Percentiles rank a stretch among this genome's conserved stretches.
Evolutionary conservation across 1,140 invertebrate species (phyloP).

Genomic region (Drosophila watanabei): DNA sequence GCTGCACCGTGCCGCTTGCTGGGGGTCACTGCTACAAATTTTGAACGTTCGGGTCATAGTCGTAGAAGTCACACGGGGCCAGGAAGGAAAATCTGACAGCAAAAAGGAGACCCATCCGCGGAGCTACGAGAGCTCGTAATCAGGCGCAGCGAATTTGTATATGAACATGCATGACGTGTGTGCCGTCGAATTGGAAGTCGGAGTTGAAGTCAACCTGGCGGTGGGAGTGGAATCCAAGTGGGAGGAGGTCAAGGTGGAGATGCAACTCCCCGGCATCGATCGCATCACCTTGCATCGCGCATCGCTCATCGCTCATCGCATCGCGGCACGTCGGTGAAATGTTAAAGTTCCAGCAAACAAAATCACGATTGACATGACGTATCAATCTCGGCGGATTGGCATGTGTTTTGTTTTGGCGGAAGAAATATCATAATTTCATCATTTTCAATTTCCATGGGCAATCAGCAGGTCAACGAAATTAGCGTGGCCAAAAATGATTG

Average conservation of each 20-base stretch:
- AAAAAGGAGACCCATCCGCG: conserved; percentile 10
- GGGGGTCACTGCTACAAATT: conserved; percentile 80
- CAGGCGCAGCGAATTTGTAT: conserved; percentile 82
- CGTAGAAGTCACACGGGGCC: conserved; percentile 69
- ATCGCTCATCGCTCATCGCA: conserved; percentile 42
- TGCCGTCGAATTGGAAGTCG: conserved; percentile 49
- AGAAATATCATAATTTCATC: conserved; percentile 81
- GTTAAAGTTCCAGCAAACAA: conserved; percentile 84
- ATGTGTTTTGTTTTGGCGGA: conserved; percentile 72
- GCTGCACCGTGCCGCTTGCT: conserved; percentile 19
- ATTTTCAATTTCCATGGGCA: conserved; percentile 83
- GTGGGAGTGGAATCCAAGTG: conserved; percentile 46
- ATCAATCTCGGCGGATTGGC: conserved; percentile 61
- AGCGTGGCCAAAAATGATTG: conserved; percentile 80
- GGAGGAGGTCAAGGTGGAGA: conserved; percentile 27
- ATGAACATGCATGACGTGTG: conserved; percentile 83
- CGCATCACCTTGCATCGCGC: conserved; percentile 40
- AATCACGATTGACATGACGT: conserved; percentile 82
- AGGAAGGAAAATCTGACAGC: conserved; percentile 2
- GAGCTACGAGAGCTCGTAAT: conserved; percentile 67
- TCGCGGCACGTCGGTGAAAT: conserved; percentile 79
- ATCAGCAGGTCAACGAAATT: conserved; percentile 83
- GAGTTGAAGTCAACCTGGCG: background rate
- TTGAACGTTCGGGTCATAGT: conserved; percentile 82
- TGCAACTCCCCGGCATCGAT: conserved; percentile 35